phyloP scores from a whole-genome alignment of 30 jellyfish, hydroid and myxozoan genomes.

The Morbakka virulenta region DNA sequence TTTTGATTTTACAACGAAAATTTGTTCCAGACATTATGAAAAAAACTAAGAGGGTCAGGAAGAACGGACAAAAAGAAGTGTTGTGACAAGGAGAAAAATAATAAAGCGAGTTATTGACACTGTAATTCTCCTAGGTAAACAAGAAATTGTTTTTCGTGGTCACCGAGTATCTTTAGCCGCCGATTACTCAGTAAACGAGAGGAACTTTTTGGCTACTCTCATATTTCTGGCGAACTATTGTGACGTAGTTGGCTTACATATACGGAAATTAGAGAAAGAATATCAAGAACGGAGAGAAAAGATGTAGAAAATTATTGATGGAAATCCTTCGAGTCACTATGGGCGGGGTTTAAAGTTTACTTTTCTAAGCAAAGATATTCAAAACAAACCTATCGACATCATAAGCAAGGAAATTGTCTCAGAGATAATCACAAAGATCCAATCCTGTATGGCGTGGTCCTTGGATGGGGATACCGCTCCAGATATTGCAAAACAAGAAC shows the following conservation, averaged over 20 bases:
- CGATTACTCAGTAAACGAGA: slow-evolving; percentile 10
- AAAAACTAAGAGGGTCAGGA: background rate
- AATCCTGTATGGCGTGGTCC: slow-evolving; percentile 40
- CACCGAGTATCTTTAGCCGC: slow-evolving; percentile 11
- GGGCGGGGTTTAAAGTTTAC: slow-evolving; percentile 53
- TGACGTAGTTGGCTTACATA: too few species aligned
- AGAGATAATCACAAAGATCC: too few species aligned
- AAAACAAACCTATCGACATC: slow-evolving; percentile 21
- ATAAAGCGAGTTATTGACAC: slow-evolving; percentile 8
- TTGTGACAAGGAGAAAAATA: slow-evolving; percentile 2
- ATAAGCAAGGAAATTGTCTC: too few species aligned
- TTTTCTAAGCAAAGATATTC: slow-evolving; percentile 25
- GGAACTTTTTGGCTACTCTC: slow-evolving; percentile 6
- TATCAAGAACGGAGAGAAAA: too few species aligned
- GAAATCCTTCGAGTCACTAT: too few species aligned
- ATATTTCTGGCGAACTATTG: slow-evolving; percentile 7
- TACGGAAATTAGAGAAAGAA: too few species aligned
- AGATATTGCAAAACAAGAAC: too few species aligned
- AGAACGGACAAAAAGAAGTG: slow-evolving; percentile 1
- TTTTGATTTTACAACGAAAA: slow-evolving; percentile 1
- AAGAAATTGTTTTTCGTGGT: slow-evolving; percentile 27
- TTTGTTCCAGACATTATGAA: background rate
- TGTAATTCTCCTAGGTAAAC: slow-evolving; percentile 8
- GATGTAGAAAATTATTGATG: too few species aligned
- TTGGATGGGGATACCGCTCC: slow-evolving; percentile 25